Base-by-base conservation (phyloP, 2,113 vertebrate genomes). In the Aspidoscelis tigris region DNA sequence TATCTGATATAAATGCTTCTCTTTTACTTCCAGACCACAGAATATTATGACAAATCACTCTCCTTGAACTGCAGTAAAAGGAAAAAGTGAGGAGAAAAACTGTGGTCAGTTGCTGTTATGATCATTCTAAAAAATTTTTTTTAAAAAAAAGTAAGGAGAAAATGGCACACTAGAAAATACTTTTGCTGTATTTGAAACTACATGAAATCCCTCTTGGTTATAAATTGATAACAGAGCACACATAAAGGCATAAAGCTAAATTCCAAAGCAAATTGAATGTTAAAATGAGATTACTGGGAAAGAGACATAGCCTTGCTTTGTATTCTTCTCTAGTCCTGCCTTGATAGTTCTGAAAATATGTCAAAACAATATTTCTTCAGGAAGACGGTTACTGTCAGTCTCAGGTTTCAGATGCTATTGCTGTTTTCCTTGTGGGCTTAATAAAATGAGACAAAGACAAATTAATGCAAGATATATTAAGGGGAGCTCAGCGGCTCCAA, bases 361-460 rank as follows among this genome's bases (percentile, higher is more conserved):
- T 90, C 81, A 79, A 88, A 73, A 87, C 78, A 84, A 39, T 84
- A 88, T 86, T 87, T 92, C 1, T 89, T 84, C 86, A 80, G 88
- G 7, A 89, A 92, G 90, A 91, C 39, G 83, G 91, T 91, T 86
- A 87, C 26, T 50, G 44, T 85, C 79, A 85, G 50, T 66, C 78
- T 79, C 74, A 79, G 82, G 81, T 79, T 91, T 2, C 1, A 89
- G 66, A 50, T 9, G 61, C 68, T 65, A 5, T 88, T 81, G 84
- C 76, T 91, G 68, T 86, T 58, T 85, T 91, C 90, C 65, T 85
- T 24, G 53, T n/a, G 53, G 71, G 81, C 77, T 33, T 89, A 87
- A 91, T 85, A 88, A 91, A 91, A 88, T 72, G 78, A 91, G 71
- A 87, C 73, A 90, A 90, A 88, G 91, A 87, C 91, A 92, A 87